phyloP scores from a whole-genome alignment of 2,888 invertebrate species.

The Meteorus cinctellus region DNA sequence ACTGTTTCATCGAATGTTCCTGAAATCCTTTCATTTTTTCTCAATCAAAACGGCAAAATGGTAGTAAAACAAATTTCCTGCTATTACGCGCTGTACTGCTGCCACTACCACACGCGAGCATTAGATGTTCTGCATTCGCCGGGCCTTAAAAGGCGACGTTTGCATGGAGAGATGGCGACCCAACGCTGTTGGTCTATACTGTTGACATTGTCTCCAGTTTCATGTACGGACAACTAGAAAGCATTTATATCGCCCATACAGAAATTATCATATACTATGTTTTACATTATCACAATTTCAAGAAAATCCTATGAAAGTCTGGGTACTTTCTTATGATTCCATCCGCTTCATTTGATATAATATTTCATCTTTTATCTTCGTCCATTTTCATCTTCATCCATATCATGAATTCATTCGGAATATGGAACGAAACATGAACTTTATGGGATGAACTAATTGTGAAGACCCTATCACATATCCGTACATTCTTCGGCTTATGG shows the following conservation, averaged over 20 bases:
- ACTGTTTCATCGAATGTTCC: too few species aligned
- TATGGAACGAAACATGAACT: too few species aligned
- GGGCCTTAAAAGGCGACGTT: conserved; percentile 56
- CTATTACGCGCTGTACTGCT: conserved; percentile 11
- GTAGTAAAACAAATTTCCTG: background rate
- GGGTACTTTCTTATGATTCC: background rate
- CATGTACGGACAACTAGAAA: background rate
- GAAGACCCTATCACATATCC: too few species aligned
- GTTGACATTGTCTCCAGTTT: conserved; percentile 6
- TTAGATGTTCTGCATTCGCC: conserved; percentile 45
- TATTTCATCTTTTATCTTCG: background rate
- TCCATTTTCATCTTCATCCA: too few species aligned
- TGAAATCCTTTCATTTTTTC: too few species aligned
- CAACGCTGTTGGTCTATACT: background rate
- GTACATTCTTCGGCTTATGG: too few species aligned
- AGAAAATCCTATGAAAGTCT: too few species aligned
- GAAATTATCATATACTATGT: background rate
- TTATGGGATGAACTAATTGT: too few species aligned
- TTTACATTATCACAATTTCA: background rate
- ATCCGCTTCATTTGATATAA: background rate
- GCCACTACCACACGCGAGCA: conserved; percentile 32
- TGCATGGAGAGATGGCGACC: conserved; percentile 17
- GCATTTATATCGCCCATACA: conserved; percentile 8
- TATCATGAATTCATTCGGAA: too few species aligned
- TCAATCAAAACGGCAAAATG: background rate